phyloP scores from a whole-genome alignment of 1,140 invertebrate species.

The Atta cephalotes region DNA sequence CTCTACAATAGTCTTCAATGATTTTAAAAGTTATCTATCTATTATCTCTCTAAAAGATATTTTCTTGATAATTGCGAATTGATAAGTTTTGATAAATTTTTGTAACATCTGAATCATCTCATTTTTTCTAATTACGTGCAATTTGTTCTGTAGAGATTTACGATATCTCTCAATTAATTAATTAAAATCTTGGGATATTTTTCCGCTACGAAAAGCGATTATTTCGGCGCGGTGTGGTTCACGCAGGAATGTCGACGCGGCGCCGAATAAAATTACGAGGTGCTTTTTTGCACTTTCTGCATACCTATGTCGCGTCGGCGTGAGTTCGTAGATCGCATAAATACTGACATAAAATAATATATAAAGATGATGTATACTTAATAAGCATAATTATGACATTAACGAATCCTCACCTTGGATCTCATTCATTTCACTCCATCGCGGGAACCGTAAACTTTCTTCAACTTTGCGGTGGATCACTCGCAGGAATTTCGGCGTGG shows the following conservation, averaged over 20 bases:
- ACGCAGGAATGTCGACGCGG: conserved; percentile 25
- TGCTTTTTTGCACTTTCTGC: conserved; percentile 41
- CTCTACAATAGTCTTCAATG: neutral
- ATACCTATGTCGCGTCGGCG: conserved; percentile 35
- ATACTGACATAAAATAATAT: conserved; percentile 12
- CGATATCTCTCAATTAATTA: neutral
- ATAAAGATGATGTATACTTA: conserved; percentile 1
- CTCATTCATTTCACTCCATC: conserved; percentile 5
- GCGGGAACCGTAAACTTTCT: conserved; percentile 35
- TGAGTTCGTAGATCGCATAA: neutral
- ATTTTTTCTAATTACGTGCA: neutral
- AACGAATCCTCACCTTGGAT: neutral
- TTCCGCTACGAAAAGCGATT: neutral
- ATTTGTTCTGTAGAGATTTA: neutral
- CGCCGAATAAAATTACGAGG: conserved; percentile 47
- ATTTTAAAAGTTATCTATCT: neutral
- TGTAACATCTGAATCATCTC: neutral
- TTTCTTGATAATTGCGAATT: neutral
- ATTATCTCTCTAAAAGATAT: neutral
- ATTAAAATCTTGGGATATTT: neutral
- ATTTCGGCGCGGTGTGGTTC: neutral
- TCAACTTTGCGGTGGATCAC: neutral
- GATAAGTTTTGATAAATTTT: neutral
- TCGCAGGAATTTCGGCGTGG: conserved; percentile 38
- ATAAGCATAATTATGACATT: neutral